These are phyloP conservation scores for Psococerastis gibbosa DNA, from an alignment of 2,888 invertebrate genomes.

Conservation along the genomic window DNA sequence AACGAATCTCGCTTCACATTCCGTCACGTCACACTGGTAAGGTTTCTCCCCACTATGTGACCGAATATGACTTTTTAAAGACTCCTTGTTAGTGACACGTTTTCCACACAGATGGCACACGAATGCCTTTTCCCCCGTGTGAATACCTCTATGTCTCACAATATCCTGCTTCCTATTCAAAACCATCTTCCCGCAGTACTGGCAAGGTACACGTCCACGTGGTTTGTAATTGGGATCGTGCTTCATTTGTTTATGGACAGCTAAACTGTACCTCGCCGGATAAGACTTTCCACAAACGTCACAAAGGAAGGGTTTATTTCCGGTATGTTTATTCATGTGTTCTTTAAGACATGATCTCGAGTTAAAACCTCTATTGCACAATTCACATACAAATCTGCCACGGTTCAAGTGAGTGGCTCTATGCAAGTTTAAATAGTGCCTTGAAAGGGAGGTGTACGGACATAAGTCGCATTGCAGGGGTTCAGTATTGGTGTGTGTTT, in stretches of 20 bases:
- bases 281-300: slow-evolving; percentile 13
- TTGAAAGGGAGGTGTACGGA: slow-evolving; percentile 4
- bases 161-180: slow-evolving; percentile 15
- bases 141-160: slow-evolving; percentile 15
- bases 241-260: slow-evolving; percentile 13
- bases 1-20: slow-evolving; percentile 12
- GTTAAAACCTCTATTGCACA: slow-evolving; percentile 10
- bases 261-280: slow-evolving; percentile 13
- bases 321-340: slow-evolving; percentile 10
- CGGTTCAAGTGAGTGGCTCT: slow-evolving; percentile 7
- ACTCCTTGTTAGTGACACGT: slow-evolving; percentile 16
- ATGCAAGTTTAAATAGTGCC: slow-evolving; percentile 6
- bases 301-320: slow-evolving; percentile 14
- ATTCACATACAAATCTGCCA: slow-evolving; percentile 15
- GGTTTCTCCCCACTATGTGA: slow-evolving; percentile 16
- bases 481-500: slow-evolving; percentile 5
- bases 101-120: slow-evolving; percentile 16
- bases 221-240: slow-evolving; percentile 12
- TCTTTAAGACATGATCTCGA: slow-evolving; percentile 1
- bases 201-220: slow-evolving; percentile 12
- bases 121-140: slow-evolving; percentile 16
- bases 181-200: slow-evolving; percentile 14
- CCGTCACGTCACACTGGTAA: slow-evolving; percentile 12
- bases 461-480: slow-evolving; percentile 3
- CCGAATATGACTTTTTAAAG: slow-evolving; percentile 15